phyloP scores from a whole-genome alignment of 2,797 vertebrate species.

The Trichosurus vulpecula region DNA sequence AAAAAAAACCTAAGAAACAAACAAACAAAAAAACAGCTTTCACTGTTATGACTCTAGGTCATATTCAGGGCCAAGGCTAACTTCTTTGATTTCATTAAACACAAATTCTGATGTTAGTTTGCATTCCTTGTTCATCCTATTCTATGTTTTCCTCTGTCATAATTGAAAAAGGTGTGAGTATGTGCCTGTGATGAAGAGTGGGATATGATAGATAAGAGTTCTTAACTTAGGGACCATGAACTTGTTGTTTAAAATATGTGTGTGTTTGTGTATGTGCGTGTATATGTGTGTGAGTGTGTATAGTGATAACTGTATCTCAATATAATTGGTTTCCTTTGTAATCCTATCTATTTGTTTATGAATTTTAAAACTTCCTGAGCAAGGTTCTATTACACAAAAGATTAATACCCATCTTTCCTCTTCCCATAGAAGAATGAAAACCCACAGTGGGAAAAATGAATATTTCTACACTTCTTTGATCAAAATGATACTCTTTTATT shows the following conservation, averaged over 20 bases:
- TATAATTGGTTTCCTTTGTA: neutral
- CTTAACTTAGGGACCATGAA: neutral
- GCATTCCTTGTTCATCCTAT: neutral
- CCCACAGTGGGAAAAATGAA: neutral
- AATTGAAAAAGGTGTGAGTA: neutral
- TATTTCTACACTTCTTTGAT: neutral
- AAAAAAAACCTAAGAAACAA: neutral
- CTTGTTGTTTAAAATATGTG: neutral
- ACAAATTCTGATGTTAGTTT: neutral
- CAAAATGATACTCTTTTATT: neutral
- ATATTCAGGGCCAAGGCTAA: neutral
- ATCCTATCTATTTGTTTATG: neutral
- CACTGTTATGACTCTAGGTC: neutral
- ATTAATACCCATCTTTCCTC: neutral
- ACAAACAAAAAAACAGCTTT: neutral
- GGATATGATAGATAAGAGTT: neutral
- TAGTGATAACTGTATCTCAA: neutral
- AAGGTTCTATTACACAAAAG: neutral
- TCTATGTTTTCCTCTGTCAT: neutral
- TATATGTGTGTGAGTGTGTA: no score
- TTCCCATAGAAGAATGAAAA: neutral
- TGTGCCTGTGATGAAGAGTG: neutral
- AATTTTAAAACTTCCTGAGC: neutral
- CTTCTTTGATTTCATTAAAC: conserved; percentile 32
- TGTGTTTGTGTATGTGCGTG: no score